These are phyloP conservation scores for Hybos culiciformis DNA, from an alignment of 2,888 invertebrate genomes.

Conservation along the genomic window DNA sequence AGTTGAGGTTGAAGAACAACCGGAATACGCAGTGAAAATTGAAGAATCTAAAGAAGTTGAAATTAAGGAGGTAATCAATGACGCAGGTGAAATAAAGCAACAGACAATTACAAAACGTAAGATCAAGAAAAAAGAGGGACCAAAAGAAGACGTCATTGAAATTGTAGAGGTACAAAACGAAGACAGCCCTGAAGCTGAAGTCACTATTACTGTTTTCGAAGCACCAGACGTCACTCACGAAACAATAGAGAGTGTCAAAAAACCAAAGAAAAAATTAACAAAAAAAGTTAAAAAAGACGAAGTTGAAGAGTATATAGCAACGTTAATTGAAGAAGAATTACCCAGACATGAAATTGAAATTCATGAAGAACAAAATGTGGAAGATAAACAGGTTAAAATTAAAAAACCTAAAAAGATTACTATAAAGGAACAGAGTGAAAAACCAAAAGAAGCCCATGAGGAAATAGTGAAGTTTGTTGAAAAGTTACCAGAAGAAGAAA, in stretches of 20 bases:
- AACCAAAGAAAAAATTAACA: slow-evolving; percentile 13
- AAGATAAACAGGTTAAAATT: slow-evolving; percentile 37
- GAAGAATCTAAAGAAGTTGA: slow-evolving; percentile 24
- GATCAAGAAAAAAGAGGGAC: slow-evolving; percentile 33
- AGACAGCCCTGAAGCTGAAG: slow-evolving; percentile 29
- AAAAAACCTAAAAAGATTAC: slow-evolving; percentile 22
- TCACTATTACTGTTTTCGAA: slow-evolving; percentile 35
- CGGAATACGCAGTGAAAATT: slow-evolving; percentile 14
- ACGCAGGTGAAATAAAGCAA: slow-evolving; percentile 24
- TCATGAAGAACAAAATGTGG: slow-evolving; percentile 27
- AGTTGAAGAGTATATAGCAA: slow-evolving; percentile 24
- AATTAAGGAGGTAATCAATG: slow-evolving; percentile 23
- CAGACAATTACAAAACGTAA: slow-evolving; percentile 27
- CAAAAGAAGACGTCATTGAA: slow-evolving; percentile 34
- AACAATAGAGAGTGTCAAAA: slow-evolving; percentile 20
- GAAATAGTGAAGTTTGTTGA: slow-evolving; percentile 14
- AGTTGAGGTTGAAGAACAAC: slow-evolving; percentile 23
- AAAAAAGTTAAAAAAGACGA: slow-evolving; percentile 25
- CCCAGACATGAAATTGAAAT: slow-evolving; percentile 30
- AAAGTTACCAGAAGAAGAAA: slow-evolving; percentile 11
- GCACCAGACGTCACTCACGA: slow-evolving; percentile 19
- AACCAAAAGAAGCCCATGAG: slow-evolving; percentile 11
- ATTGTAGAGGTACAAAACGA: slow-evolving; percentile 34
- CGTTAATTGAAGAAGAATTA: slow-evolving; percentile 29
- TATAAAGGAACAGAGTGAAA: not conserved